These are phyloP conservation scores for Neopipo cinnamomea DNA, from an alignment of 2,113 vertebrate genomes.

Conservation along the genomic window DNA sequence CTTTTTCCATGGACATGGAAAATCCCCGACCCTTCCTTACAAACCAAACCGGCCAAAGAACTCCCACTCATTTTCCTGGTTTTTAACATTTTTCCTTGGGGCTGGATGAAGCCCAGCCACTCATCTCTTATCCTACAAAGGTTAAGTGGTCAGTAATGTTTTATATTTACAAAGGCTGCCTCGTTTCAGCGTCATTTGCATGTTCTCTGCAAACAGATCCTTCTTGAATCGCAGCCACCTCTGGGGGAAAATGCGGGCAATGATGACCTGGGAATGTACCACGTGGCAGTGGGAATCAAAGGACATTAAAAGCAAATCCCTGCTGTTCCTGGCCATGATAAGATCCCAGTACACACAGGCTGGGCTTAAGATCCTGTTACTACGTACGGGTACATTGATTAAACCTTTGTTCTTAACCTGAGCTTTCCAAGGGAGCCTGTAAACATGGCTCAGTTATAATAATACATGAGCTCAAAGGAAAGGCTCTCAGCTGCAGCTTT, in stretches of 20 bases:
- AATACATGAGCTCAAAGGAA: not conserved
- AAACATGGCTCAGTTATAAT: not conserved
- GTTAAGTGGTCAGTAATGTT: not conserved
- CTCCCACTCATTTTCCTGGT: accelerated
- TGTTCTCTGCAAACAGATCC: not conserved
- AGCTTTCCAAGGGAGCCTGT: not conserved
- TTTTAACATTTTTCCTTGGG: not conserved
- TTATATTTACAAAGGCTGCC: not conserved
- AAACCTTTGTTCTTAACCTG: not conserved
- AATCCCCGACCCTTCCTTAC: not conserved
- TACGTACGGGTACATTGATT: not conserved
- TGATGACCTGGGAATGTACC: not conserved
- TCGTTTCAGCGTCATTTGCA: not conserved
- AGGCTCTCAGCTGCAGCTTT: not conserved
- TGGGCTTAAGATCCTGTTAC: not conserved
- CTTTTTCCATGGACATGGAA: accelerated
- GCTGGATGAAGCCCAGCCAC: not conserved
- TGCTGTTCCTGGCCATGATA: not conserved
- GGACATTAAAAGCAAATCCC: not conserved
- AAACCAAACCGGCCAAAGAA: not conserved
- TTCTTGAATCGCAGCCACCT: not conserved
- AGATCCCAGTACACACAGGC: not conserved
- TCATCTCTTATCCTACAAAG: accelerated
- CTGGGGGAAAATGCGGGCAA: not conserved
- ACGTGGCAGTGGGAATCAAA: not conserved